These are phyloP conservation scores for Sprattus sprattus DNA, from an alignment of 2,113 vertebrate genomes.

Conservation along the genomic window DNA sequence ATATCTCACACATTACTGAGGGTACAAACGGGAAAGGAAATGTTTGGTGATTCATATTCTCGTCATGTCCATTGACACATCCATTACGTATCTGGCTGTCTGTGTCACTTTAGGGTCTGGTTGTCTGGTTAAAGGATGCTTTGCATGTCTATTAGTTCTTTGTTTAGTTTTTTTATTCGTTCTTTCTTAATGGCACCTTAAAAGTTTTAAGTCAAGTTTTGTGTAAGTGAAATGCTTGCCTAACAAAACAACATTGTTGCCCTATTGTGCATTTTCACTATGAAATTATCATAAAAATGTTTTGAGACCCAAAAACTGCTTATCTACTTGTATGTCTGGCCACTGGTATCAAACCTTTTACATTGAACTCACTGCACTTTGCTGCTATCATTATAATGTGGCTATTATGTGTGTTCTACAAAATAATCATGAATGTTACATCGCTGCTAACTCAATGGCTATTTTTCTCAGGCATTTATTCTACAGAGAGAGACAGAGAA, in stretches of 20 bases:
- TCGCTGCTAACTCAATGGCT: not conserved
- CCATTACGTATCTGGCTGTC: too few species aligned
- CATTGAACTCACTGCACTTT: not conserved
- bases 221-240: not conserved
- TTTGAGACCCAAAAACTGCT: not conserved
- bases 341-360: not conserved
- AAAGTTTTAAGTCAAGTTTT: not conserved
- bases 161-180: too few species aligned
- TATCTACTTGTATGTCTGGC: not conserved
- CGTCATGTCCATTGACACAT: too few species aligned
- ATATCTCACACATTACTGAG: too few species aligned
- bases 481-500: not conserved
- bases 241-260: not conserved
- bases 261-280: not conserved
- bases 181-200: too few species aligned
- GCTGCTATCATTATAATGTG: not conserved
- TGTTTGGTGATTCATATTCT: too few species aligned
- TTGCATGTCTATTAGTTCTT: not conserved
- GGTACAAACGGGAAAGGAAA: too few species aligned
- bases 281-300: not conserved
- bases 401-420: not conserved
- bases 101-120: too few species aligned
- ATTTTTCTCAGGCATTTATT: not conserved
- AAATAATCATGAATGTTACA: slow-evolving; percentile 14
- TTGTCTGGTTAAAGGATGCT: not conserved